Percentiles rank a stretch among this genome's conserved stretches.
Conservation (phyloP, 2,113 vertebrate species). For the Agapornis roseicollis region DNA sequence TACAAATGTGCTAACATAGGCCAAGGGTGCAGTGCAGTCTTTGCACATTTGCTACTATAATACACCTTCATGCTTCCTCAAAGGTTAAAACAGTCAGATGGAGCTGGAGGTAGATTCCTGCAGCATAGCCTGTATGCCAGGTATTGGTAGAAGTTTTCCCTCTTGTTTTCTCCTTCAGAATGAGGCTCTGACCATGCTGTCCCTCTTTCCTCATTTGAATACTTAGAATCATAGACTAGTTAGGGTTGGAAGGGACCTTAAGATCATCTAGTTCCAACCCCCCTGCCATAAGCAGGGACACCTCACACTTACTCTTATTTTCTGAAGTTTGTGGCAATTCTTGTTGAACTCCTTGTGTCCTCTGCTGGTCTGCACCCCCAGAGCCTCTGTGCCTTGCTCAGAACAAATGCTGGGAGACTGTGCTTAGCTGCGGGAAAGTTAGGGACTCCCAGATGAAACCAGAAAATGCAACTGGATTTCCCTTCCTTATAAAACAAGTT, state of each 20-base stretch:
- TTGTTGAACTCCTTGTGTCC: too few species aligned
- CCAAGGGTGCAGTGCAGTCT: not conserved
- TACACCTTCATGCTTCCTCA: not conserved
- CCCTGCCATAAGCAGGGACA: too few species aligned
- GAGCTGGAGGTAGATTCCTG: not conserved
- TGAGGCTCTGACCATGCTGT: not conserved
- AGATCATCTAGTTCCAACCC: too few species aligned
- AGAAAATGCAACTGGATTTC: not conserved
- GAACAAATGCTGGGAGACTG: not conserved
- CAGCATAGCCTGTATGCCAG: not conserved
- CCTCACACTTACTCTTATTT: not conserved
- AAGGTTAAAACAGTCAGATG: not conserved
- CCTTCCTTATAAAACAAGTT: not conserved
- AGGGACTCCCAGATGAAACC: not conserved
- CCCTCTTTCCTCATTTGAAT: not conserved
- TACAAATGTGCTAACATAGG: too few species aligned
- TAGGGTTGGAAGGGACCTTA: too few species aligned
- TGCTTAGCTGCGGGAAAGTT: too few species aligned
- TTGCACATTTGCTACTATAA: not conserved
- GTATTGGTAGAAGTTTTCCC: not conserved
- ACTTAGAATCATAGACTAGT: too few species aligned
- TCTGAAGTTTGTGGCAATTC: not conserved
- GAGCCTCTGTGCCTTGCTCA: fast-evolving
- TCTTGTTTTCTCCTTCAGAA: not conserved
- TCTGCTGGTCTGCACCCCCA: not conserved